Evolutionary conservation across 2,797 vertebrate genomes (phyloP), one percentile per base, ranked within the genome.

Genomic region (Girardinus metallicus): DNA sequence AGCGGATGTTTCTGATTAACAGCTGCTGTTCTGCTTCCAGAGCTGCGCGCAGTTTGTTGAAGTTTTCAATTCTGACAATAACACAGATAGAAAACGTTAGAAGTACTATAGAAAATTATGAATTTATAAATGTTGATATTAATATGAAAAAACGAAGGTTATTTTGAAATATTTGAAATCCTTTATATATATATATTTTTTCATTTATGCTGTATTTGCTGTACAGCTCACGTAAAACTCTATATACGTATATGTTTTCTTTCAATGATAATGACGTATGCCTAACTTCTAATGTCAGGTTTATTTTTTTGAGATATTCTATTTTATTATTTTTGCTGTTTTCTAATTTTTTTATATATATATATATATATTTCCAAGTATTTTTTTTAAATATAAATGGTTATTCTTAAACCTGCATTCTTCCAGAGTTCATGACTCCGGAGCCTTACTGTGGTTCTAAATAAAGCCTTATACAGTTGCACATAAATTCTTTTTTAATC

Each of bases 1-100:
- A 21, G 64, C 79, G 71, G 79, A 80, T 80, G 74, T 71, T 9
- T 75, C 73, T 55, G 8, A 60, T 76, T 72, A 76, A 76, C 71
- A 74, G 9, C 51, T 31, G 70, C 72, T 41, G 60, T 39, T 10
- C 6, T n/a, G 13, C 64, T 41, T 41, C 18, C 64, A 26, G 36
- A 41, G 64, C 64, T 26, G 34, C 34, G 8, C 18, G 62, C 15
- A 64, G 15, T 34, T 62, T 62, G 57, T 64, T 62, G 57, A 36
- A 36, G 31, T 21, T 66, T 66, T 66, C 18, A 39, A 1, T 41
- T 68, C 23, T 41, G 4, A 26, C 36, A 41, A 26, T 68, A 68
- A 41, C 26, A 12, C 21, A 41, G 34, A 41, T 26, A 5, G 34
- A 39, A 21, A 9, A 39, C 62, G 18, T 66, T 41, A 39, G 62